These are phyloP conservation scores for Druon quercuslanigerum DNA, from an alignment of 1,140 invertebrate species.

Conservation along the genomic window DNA sequence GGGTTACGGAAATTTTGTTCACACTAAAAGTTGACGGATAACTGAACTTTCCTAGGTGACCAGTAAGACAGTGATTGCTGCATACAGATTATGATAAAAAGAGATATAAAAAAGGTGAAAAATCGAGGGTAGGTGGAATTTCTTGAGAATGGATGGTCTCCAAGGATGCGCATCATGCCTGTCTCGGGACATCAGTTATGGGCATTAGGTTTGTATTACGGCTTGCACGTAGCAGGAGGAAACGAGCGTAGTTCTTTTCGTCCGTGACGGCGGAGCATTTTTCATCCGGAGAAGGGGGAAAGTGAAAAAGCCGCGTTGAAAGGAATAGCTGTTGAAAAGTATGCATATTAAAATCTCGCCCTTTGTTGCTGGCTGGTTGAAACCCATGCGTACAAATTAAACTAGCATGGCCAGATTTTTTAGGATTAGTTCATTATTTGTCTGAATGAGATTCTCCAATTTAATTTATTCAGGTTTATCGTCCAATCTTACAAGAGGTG, in stretches of 20 bases:
- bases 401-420: neutral
- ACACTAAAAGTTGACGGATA: no score
- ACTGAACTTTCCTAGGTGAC: no score
- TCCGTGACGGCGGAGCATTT: constrained; percentile 51
- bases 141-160: neutral
- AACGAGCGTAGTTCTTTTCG: neutral
- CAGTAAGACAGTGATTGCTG: neutral
- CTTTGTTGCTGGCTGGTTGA: constrained; percentile 27
- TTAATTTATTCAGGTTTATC: neutral
- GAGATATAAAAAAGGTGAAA: constrained; percentile 2
- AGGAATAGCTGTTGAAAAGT: constrained; percentile 52
- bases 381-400: constrained; percentile 17
- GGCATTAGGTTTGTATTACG: constrained; percentile 25
- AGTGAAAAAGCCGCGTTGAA: constrained; percentile 46
- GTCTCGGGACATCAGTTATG: constrained; percentile 22
- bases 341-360: constrained; percentile 29
- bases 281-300: constrained; percentile 33
- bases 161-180: neutral
- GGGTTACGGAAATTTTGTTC: neutral
- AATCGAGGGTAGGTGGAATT: neutral
- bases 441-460: neutral
- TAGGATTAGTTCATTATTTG: neutral
- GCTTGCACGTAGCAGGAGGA: neutral
- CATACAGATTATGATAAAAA: neutral
- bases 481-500: neutral